These are phyloP conservation scores for Biston stratarius DNA, from an alignment of 2,888 invertebrate genomes.

Conservation along the genomic window DNA sequence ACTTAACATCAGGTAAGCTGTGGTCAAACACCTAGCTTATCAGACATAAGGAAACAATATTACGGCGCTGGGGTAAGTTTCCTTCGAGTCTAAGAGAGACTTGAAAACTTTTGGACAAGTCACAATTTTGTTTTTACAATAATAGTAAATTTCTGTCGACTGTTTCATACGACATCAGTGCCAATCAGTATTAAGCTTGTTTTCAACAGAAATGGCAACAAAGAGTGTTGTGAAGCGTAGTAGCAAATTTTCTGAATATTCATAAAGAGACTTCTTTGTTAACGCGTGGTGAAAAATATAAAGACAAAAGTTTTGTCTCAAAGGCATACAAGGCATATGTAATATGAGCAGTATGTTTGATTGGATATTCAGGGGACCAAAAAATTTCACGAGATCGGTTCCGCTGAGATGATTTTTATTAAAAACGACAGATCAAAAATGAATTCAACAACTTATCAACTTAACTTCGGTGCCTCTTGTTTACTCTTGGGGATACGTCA, in stretches of 20 bases:
- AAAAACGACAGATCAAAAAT: background rate
- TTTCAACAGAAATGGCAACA: conserved; percentile 32
- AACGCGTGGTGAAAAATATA: conserved; percentile 24
- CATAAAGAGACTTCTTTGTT: conserved; percentile 37
- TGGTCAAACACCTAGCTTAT: too few species aligned
- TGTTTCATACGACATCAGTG: conserved; percentile 15
- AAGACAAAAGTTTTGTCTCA: conserved; percentile 35
- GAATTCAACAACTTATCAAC: background rate
- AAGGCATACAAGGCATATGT: conserved; percentile 24
- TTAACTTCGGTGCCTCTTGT: background rate
- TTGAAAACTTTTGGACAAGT: too few species aligned
- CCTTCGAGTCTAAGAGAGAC: too few species aligned
- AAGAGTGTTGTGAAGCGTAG: conserved; percentile 25
- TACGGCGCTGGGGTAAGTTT: too few species aligned
- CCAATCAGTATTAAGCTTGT: conserved; percentile 30
- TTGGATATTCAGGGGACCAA: conserved; percentile 3
- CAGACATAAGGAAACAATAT: too few species aligned
- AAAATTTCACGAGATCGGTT: conserved; percentile 5
- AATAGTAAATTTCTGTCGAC: background rate
- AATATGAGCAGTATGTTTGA: conserved; percentile 9
- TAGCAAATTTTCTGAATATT: conserved; percentile 40
- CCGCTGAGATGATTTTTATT: conserved; percentile 8
- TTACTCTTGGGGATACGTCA: background rate
- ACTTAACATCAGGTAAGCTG: too few species aligned
- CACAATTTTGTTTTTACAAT: background rate